Conservation (phyloP, 2,888 invertebrate genomes). For the Leucophenga maculata region DNA sequence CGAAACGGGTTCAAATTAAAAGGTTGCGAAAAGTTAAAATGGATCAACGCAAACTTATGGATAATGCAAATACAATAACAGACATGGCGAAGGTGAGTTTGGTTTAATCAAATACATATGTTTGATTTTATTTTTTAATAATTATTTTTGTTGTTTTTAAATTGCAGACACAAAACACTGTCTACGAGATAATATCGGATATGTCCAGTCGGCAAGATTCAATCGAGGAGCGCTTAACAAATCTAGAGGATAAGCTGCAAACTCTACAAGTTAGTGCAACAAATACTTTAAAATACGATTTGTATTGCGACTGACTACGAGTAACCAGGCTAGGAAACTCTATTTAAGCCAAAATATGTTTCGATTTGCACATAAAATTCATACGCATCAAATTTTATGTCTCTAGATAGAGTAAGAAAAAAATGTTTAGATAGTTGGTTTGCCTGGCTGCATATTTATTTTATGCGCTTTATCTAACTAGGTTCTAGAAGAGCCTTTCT, state of each 20-base stretch:
- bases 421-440: too few relatives aligned
- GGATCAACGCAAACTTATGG: conserved; percentile 99
- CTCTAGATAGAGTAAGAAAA: too few relatives aligned
- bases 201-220: conserved; percentile 95
- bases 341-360: too few relatives aligned
- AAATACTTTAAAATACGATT: not conserved
- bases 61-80: conserved; percentile 98
- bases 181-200: conserved; percentile 98
- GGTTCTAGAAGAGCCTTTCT: too few relatives aligned
- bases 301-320: not conserved
- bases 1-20: conserved; percentile 21
- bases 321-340: too few relatives aligned
- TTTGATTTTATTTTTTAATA: not conserved
- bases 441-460: too few relatives aligned
- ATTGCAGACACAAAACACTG: conserved; percentile 94
- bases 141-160: not conserved
- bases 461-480: too few relatives aligned
- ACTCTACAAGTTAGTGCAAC: conserved; percentile 80
- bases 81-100: conserved; percentile 98
- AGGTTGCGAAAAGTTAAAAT: conserved; percentile 99
- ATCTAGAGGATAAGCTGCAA: conserved; percentile 92
- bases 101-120: conserved; percentile 6
- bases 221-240: conserved; percentile 92
- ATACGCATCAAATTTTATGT: too few relatives aligned
- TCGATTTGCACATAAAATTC: too few relatives aligned